Conservation (phyloP, 2,888 invertebrate genomes). For the Micoletzkya japonica region DNA sequence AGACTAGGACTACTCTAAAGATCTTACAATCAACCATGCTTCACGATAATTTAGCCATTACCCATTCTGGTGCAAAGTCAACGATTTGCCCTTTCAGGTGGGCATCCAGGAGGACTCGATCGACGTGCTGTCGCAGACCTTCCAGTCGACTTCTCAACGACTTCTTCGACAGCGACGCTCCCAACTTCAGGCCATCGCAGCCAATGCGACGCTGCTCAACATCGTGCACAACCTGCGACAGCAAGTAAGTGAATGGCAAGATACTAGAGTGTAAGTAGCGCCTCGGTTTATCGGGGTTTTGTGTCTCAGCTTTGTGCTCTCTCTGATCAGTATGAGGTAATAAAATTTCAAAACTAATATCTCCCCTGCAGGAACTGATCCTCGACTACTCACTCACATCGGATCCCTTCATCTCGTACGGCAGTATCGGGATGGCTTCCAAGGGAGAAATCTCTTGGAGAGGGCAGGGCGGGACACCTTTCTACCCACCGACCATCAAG, state of each 20-base stretch:
- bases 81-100: conserved; percentile 48
- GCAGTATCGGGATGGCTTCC: conserved; percentile 59
- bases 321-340: no score
- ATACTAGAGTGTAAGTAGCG: neutral
- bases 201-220: conserved; percentile 7
- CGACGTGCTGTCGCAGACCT: conserved; percentile 44
- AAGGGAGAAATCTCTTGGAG: conserved; percentile 60
- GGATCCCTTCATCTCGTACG: conserved; percentile 56
- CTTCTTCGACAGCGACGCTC: conserved; percentile 6
- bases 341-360: neutral
- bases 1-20: no score
- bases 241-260: conserved; percentile 1
- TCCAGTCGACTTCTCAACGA: neutral
- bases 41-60: no score
- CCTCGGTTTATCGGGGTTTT: no score
- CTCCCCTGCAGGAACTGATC: conserved; percentile 45
- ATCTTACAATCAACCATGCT: no score
- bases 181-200: conserved; percentile 20
- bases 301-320: no score
- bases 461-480: conserved; percentile 61
- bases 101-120: conserved; percentile 60
- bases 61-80: no score
- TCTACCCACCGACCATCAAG: conserved; percentile 56
- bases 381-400: conserved; percentile 57
- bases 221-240: conserved; percentile 29